Evolutionary conservation across 2,888 invertebrate species (phyloP), one percentile per base, ranked within the genome.

Genomic region (Lasioglossum pauxillum): DNA sequence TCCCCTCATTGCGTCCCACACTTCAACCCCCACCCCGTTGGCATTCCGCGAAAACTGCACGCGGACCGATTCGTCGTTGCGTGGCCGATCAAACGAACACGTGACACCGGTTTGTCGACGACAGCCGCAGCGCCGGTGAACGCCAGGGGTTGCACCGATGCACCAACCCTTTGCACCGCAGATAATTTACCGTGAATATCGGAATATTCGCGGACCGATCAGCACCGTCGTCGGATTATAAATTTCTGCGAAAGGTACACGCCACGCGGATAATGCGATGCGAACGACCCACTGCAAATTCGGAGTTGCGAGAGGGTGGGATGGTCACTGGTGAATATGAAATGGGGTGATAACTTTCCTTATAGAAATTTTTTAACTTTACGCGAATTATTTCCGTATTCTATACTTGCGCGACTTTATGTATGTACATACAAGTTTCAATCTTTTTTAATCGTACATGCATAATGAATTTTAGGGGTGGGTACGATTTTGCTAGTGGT

Each of bases 151-250:
- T 57, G 57, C n/a, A 12, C 27, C 67, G 49, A 75, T 57, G 38
- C 38, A 14, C 71, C 41, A 71, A 23, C 4, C 41, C 69, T 77
- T 78, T 46, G 80, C 83, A 64, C 19, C 73, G 71, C 79, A 44
- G 75, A 87, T 82, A 88, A 88, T 84, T 88, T 78, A 88, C 75
- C 82, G 84, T 82, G 77, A 76, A 82, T 84, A 85, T 87, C 86
- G 86, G 77, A 80, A 82, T 86, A 86, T 77, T 81, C 83, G 74
- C 44, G 77, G 81, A 64, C 76, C 64, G 86, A 86, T 86, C 79
- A 44, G 64, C 53, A 67, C 74, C 53, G 80, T 73, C 71, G 73
- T 67, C n/a, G 77, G 82, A 84, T 88, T 88, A 75, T 82, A 76
- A 84, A 88, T 88, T 84, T 82, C 75, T 41, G 19, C 64, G 79